Evolutionary conservation across 1,140 invertebrate species (phyloP), one percentile per base, ranked within the genome.

Genomic region (Procambarus clarkii): DNA sequence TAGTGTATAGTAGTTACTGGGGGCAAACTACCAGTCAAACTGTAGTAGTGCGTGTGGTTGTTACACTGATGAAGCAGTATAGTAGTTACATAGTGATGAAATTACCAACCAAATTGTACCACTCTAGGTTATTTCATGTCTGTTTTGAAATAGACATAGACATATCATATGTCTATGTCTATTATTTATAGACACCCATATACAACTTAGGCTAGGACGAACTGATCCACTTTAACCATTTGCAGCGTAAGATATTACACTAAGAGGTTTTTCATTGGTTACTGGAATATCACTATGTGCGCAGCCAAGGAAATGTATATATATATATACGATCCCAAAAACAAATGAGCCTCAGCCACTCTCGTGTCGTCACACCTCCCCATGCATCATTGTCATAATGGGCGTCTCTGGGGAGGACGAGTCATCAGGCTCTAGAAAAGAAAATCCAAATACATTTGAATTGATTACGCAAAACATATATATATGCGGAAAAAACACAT

Each of bases 291-390:
- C 21, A 74, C 21, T 74, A n/a, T 74, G 69, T 24, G 4, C 24
- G 11, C 24, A 15, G 24, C 34, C 24, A 34, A 1, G n/a, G 69
- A 74, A 74, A 74, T 34, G 34, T 34, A 34, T 34, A 34, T 34
- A 34, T 34, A 34, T 34, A 34, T 34, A 74, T 34, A 21, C 7
- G 15, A 34, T 74, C n/a, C 2, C 69, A 34, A 77, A 69, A 34
- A 34, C 34, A 34, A 34, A 34, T 34, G 92, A 83, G 71, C 24
- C 69, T 74, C 88, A 85, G 24, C 80, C 83, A 76, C 58, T 54
- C 54, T 84, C 92, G 89, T 93, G 91, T 86, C 82, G 92, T 93
- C 92, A 93, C 91, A 91, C 92, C 60, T 93, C 92, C 11, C 92
- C 92, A 24, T 91, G 86, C 92, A 93, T 93, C 90, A 93, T 91